These are phyloP conservation scores for Odontocerum albicorne DNA, from an alignment of 2,888 invertebrate species.

Conservation along the genomic window DNA sequence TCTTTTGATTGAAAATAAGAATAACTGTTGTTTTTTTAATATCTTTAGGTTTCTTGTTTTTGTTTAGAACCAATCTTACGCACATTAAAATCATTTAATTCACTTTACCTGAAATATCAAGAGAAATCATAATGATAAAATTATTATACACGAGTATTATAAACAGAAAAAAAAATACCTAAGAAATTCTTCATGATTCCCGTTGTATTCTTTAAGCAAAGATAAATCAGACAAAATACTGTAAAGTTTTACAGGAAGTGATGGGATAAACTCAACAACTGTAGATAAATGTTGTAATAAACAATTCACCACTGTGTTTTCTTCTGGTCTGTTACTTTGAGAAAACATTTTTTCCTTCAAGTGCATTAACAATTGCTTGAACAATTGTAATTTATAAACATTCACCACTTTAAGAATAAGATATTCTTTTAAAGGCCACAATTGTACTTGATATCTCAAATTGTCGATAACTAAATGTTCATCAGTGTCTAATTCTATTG, in stretches of 20 bases:
- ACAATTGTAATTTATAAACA: slow-evolving; percentile 42
- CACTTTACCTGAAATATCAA: no score
- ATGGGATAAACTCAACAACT: slow-evolving; percentile 8
- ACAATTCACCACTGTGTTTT: background rate
- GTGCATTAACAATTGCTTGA: slow-evolving; percentile 36
- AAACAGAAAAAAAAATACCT: slow-evolving; percentile 16
- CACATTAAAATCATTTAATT: no score
- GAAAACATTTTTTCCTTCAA: slow-evolving; percentile 36
- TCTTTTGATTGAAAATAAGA: no score
- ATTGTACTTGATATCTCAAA: slow-evolving; percentile 45
- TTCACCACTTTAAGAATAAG: slow-evolving; percentile 49
- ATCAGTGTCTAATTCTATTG: no score
- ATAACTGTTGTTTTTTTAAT: no score
- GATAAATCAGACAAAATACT: slow-evolving; percentile 19
- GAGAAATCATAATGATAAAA: no score
- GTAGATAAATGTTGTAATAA: slow-evolving; percentile 14
- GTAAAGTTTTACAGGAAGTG: slow-evolving; percentile 19
- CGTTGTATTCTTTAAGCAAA: slow-evolving; percentile 4
- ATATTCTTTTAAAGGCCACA: slow-evolving; percentile 62
- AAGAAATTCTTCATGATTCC: background rate
- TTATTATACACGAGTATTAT: no score
- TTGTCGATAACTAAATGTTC: no score
- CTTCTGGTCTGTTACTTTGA: background rate
- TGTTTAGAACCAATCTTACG: no score
- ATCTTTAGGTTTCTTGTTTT: no score